Evolutionary conservation across 2,113 vertebrate genomes (phyloP), one percentile per base, ranked within the genome.

Genomic region (Casuarius casuarius): DNA sequence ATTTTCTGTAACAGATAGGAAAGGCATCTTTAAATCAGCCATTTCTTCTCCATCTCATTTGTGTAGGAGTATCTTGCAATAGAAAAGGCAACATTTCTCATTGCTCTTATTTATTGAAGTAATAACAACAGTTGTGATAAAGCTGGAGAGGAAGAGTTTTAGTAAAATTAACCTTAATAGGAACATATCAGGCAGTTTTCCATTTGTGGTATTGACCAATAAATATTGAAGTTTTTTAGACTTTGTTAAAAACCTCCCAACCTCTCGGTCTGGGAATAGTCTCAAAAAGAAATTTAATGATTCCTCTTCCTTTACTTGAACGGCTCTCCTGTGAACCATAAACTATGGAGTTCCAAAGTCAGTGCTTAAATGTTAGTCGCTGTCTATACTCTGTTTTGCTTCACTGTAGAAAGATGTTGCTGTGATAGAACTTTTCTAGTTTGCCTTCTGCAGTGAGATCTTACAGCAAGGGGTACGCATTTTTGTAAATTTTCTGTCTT

Each of bases 81-180:
- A 63, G 65, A 90, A 84, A 95, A 66, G 77, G 17, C 72, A 90
- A 25, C 42, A 65, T 85, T 97, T 95, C 63, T 68, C 93, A 77
- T 76, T 61, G 81, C 8, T 71, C 42, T 74, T 97, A 73, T 95
- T 94, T 97, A 73, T 67, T 96, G 73, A 95, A 93, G 79, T 62
- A 75, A 7, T 96, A 90, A 73, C 40, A 89, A 84, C 72, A 75
- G 40, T n/a, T 88, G 28, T 33, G 29, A 78, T 31, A 56, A 89
- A 89, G 28, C 75, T 92, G 59, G 52, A 48, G 72, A 87, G 66
- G 38, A 87, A 49, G 63, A 63, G 21, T 35, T 72, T 72, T 25
- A 46, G 28, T n/a, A 0, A 48, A 81, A 26, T 22, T 18, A 40
- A 40, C 15, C 4, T 71, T 19, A 3, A 59, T 2, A 26, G 56